Base-by-base conservation (phyloP, 2,888 invertebrate genomes). In the Lasioglossum leucozonium region DNA sequence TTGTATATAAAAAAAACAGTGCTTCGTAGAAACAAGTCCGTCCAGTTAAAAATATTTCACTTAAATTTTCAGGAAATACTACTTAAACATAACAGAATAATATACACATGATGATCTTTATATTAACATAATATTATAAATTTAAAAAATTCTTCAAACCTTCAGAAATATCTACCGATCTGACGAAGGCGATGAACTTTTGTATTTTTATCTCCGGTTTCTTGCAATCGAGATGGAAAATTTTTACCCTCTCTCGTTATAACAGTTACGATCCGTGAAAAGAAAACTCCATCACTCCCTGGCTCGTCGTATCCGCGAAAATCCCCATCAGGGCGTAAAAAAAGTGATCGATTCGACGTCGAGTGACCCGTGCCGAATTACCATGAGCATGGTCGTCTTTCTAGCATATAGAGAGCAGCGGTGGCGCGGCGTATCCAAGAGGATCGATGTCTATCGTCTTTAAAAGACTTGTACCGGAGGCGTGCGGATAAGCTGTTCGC, bases 401-500 rank as follows among this genome's bases (percentile, higher is more conserved):
- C 16, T 22, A 4, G 30, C 16, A 16, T 16, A 30, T 34, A 30
- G 37, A 73, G 51, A 13, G 74, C n/a, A n/a, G n/a, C n/a, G n/a
- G n/a, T n/a, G n/a, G n/a, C n/a, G n/a, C 30, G 30, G 42, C 55
- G 72, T 55, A 77, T 51, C 72, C 51, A 47, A 34, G 62, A 65
- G 44, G 62, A 88, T 88, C 75, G 62, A 37, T 34, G 79, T 72
- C 71, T 71, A 81, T 77, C 72, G 89, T 79, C 44, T 65, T 67
- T 62, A 55, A 65, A 73, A 73, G 80, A 79, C 72, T 58, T 77
- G 81, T 82, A 73, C 42, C 26, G 47, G 37, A 71, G 72, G n/a
- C 34, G 84, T 76, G 75, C 69, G 78, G 80, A 84, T 82, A 80
- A 83, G 87, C 88, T 88, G 71, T 78, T 62, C 69, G 51, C 30